Percentiles rank a stretch among this genome's conserved stretches.
Evolutionary conservation across 2,888 invertebrate genomes (phyloP).

Genomic region (Pristionchus arcanus): DNA sequence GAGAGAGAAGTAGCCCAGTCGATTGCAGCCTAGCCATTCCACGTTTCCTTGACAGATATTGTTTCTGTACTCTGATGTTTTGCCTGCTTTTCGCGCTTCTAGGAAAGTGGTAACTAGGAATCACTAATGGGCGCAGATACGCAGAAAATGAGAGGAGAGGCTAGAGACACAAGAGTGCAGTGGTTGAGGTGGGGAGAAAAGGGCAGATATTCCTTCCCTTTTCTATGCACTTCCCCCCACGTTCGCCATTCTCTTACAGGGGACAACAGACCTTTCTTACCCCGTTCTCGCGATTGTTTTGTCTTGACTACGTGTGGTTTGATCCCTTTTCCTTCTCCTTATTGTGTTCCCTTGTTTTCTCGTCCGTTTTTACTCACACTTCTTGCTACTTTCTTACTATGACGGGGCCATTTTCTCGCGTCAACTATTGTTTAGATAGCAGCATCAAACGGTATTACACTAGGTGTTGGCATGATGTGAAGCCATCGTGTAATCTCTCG

Average conservation of each 20-base stretch:
- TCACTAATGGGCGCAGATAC: too few species aligned
- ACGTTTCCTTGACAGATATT: too few species aligned
- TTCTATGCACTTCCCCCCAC: background rate
- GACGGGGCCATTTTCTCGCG: background rate
- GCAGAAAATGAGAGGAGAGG: background rate
- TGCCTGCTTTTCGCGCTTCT: too few species aligned
- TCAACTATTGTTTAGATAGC: background rate
- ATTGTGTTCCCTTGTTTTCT: background rate
- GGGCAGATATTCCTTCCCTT: background rate
- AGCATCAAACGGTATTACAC: background rate
- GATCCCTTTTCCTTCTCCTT: background rate
- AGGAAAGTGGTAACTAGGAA: too few species aligned
- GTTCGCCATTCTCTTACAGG: background rate
- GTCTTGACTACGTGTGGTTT: background rate
- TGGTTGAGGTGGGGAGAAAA: background rate
- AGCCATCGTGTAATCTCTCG: background rate
- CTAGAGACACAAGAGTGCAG: background rate
- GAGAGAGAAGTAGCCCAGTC: too few species aligned
- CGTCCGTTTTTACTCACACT: background rate
- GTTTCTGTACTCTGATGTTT: too few species aligned
- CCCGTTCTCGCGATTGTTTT: slow-evolving; percentile 15
- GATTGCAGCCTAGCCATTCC: too few species aligned
- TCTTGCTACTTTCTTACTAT: background rate
- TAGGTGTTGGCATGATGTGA: background rate
- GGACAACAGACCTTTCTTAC: background rate